A percentile compares a stretch with the other conserved stretches of the same genome.
Evolutionary conservation across 2,888 invertebrate genomes (phyloP).

Genomic region (Iselma pallidipennis): DNA sequence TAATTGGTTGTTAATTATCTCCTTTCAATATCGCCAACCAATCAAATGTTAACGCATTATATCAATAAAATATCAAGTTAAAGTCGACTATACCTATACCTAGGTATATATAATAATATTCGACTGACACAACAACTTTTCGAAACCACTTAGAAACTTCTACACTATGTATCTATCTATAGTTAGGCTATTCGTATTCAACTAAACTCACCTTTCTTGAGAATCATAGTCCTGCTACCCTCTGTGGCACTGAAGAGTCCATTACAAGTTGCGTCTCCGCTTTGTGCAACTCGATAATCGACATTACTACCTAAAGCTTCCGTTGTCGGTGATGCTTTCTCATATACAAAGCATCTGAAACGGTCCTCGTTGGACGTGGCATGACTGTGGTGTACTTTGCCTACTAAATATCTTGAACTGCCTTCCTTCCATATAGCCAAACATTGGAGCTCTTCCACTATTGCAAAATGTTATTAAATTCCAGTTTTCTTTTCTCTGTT

Average conservation of each 20-base stretch:
- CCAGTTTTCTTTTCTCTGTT: neutral
- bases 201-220: slow-evolving; percentile 68
- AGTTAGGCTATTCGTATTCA: slow-evolving; percentile 30
- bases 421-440: slow-evolving; percentile 94
- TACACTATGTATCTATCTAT: neutral
- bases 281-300: slow-evolving; percentile 85
- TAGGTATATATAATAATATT: no score
- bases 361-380: slow-evolving; percentile 90
- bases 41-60: no score
- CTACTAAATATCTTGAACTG: slow-evolving; percentile 86
- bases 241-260: slow-evolving; percentile 89
- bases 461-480: neutral
- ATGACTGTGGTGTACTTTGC: slow-evolving; percentile 86
- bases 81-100: no score
- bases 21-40: no score
- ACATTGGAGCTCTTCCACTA: slow-evolving; percentile 90
- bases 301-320: slow-evolving; percentile 55
- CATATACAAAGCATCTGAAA: slow-evolving; percentile 94
- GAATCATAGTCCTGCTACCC: slow-evolving; percentile 81
- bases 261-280: slow-evolving; percentile 92
- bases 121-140: neutral
- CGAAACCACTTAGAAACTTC: neutral
- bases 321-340: slow-evolving; percentile 67
- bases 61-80: no score
- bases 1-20: neutral